phyloP scores from a whole-genome alignment of 2,888 invertebrate genomes.

The Parnassius smintheus region DNA sequence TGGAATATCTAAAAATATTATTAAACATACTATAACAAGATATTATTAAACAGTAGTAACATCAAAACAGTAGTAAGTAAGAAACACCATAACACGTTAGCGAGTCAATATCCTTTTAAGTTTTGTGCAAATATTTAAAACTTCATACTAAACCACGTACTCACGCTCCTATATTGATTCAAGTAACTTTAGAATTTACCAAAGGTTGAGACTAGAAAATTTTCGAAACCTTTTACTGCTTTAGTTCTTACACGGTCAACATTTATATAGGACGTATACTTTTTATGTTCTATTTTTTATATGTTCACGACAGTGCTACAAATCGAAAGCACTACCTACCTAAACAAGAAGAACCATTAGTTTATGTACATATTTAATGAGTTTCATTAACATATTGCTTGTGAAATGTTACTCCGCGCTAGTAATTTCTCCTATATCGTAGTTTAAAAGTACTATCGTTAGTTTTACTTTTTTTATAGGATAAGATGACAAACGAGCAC shows the following conservation, averaged over 20 bases:
- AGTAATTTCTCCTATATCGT: too few relatives aligned
- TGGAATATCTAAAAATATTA: too few relatives aligned
- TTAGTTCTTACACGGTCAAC: background rate
- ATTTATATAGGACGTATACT: background rate
- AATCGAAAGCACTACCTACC: background rate
- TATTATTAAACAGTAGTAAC: slow-evolving; percentile 12
- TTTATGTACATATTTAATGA: too few relatives aligned
- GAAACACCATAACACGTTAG: slow-evolving; percentile 25
- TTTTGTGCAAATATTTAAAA: slow-evolving; percentile 41
- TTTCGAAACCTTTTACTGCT: background rate
- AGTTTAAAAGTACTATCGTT: too few relatives aligned
- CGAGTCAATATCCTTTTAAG: slow-evolving; percentile 46
- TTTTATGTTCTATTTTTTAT: slow-evolving; percentile 4
- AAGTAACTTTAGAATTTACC: slow-evolving; percentile 31
- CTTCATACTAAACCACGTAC: slow-evolving; percentile 34
- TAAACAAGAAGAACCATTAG: background rate
- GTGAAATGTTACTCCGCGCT: too few relatives aligned
- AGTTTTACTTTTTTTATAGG: too few relatives aligned
- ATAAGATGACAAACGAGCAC: too few relatives aligned
- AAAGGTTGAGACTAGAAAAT: slow-evolving; percentile 22
- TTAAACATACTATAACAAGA: background rate
- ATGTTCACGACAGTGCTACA: background rate
- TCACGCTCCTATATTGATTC: slow-evolving; percentile 35
- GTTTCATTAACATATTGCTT: too few relatives aligned
- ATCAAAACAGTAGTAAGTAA: slow-evolving; percentile 13